Base-by-base conservation (phyloP, 2,888 invertebrate species). In the Colostygia pectinataria region DNA sequence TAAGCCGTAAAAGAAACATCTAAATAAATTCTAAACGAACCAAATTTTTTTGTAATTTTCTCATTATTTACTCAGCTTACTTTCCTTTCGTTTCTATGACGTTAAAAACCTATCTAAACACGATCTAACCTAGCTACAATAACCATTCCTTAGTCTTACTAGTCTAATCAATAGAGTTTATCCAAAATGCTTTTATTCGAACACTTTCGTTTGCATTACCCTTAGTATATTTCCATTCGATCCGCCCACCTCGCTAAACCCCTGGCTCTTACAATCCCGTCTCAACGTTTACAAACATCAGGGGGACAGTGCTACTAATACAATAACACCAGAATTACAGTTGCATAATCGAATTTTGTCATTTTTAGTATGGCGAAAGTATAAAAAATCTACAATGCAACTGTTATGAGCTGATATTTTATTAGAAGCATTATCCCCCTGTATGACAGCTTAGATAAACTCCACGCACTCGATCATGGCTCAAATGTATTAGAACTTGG, bases 51-150 rank as follows among this genome's bases (percentile, higher is more conserved):
- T 67, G 60, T 68, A 57, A 64, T 65, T 61, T 65, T 70, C 66
- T 65, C 61, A 61, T 63, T 55, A 53, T 63, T 63, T 61, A 59
- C 59, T 68, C 57, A 58, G 62, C 63, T 68, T 58, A 52, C 61
- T 59, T 74, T 70, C 66, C 59, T 69, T 68, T 65, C 71, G 78
- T 80, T 84, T 83, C 88, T 84, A 87, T 86, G 88, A 87, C 87
- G 88, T 83, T 77, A 72, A 74, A 76, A 60, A 71, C 79, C 84
- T 86, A 74, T 71, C 77, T 82, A 74, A 65, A 66, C 71, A 76
- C 68, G 68, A 71, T 70, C 78, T 84, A 82, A 70, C 75, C 79
- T 80, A 81, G 61, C 74, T 77, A 68, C 68, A 71, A 56, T 77
- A 67, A 74, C 66, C 75, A 64, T 71, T 71, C 67, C 77, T 74